These are phyloP conservation scores for Alethe castanea DNA, from an alignment of 2,113 vertebrate genomes.

Conservation along the genomic window DNA sequence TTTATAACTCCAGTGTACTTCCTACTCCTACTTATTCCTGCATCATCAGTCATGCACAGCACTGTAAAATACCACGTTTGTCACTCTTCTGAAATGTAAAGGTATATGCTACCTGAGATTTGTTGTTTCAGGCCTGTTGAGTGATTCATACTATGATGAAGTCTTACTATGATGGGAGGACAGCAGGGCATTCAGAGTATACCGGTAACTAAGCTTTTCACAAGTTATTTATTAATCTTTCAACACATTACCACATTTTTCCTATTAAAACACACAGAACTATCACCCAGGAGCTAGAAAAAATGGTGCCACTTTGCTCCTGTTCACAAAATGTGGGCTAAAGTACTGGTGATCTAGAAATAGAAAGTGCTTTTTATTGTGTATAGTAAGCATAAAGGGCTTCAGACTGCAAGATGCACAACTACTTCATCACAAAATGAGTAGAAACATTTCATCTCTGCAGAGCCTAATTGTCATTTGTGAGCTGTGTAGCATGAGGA, in stretches of 20 bases:
- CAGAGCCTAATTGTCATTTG: background rate
- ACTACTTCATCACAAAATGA: background rate
- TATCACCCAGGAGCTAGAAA: background rate
- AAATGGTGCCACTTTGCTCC: background rate
- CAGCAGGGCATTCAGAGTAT: background rate
- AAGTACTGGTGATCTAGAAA: background rate
- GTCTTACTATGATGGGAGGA: background rate
- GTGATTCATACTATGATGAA: conserved; percentile 2
- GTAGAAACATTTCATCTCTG: background rate
- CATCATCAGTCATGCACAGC: background rate
- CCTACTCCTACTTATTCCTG: conserved; percentile 1
- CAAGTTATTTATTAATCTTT: conserved; percentile 10
- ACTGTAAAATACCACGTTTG: background rate
- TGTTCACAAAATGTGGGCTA: background rate
- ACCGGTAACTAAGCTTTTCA: background rate
- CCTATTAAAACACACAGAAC: background rate
- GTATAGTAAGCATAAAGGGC: background rate
- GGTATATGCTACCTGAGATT: background rate
- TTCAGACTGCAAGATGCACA: background rate
- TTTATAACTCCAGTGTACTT: background rate
- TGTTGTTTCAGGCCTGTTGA: background rate
- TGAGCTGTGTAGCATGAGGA: background rate
- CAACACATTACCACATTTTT: background rate
- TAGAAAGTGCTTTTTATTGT: background rate
- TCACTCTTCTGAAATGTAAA: background rate